Conservation (phyloP, 2,888 invertebrate genomes). For the Chymomyza fuscimana region DNA sequence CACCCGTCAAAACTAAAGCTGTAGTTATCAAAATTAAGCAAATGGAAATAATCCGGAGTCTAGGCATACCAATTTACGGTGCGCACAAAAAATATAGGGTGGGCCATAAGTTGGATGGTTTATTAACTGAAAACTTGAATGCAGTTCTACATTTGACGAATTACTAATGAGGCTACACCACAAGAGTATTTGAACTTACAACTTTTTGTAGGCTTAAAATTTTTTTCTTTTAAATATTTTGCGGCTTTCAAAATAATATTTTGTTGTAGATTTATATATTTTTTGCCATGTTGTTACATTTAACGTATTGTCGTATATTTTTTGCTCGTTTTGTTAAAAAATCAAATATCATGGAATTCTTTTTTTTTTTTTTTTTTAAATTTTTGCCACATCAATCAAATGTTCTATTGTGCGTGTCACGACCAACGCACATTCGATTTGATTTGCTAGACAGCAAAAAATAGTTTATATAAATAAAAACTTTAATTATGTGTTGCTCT, state of each 20-base stretch:
- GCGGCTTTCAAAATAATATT: constrained; percentile 28
- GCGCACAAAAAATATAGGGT: too few species aligned
- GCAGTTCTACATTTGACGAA: too few species aligned
- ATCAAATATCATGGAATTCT: background rate
- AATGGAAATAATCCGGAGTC: too few species aligned
- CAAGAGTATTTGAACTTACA: too few species aligned
- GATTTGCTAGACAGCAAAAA: constrained; percentile 24
- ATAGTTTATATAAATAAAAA: background rate
- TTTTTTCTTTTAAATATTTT: constrained; percentile 23
- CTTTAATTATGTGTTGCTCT: background rate
- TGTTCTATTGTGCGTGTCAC: constrained; percentile 27
- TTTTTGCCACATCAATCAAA: constrained; percentile 49
- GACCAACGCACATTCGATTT: too few species aligned
- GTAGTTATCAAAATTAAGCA: too few species aligned
- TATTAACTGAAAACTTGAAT: too few species aligned
- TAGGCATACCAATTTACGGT: too few species aligned
- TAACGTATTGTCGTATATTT: background rate
- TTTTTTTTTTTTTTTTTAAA: constrained; percentile 14
- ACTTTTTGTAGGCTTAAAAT: too few species aligned
- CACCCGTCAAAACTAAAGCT: too few species aligned
- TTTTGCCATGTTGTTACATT: constrained; percentile 10
- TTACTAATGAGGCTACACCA: too few species aligned
- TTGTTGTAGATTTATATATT: background rate
- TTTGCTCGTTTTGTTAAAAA: background rate
- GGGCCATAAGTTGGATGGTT: too few species aligned